Percentiles rank a stretch among this genome's conserved stretches.
Evolutionary conservation across 2,113 vertebrate genomes (phyloP).

Genomic region (Pteropus alecto): DNA sequence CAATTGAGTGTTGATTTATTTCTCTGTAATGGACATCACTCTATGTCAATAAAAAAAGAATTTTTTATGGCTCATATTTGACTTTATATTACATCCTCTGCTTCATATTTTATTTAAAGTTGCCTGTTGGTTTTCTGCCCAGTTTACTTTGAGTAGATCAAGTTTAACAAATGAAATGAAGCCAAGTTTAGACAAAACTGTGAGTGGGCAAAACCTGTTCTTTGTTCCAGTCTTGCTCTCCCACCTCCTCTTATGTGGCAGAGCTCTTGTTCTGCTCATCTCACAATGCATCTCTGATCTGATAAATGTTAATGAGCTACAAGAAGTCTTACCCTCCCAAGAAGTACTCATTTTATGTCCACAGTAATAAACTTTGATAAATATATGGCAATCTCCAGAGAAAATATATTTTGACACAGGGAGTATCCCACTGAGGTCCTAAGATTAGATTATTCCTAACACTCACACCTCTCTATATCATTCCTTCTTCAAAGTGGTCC

Average conservation of each 20-base stretch:
- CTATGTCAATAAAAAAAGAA: not conserved
- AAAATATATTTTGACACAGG: not conserved
- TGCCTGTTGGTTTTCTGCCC: not conserved
- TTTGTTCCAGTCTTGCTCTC: too few relatives aligned
- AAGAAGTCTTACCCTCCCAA: not conserved
- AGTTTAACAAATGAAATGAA: not conserved
- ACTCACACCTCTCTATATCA: not conserved
- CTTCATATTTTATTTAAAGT: not conserved
- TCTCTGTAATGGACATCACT: not conserved
- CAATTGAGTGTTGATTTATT: not conserved
- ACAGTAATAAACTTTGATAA: not conserved
- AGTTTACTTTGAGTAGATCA: not conserved
- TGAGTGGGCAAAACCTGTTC: not conserved
- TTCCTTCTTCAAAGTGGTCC: not conserved
- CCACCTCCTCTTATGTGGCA: rapidly evolving
- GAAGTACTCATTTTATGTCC: not conserved
- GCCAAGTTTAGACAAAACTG: not conserved
- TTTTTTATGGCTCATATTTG: not conserved
- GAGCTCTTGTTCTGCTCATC: not conserved
- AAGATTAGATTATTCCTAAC: not conserved
- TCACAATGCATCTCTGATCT: not conserved
- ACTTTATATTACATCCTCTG: not conserved
- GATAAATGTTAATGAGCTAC: not conserved
- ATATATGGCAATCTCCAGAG: not conserved
- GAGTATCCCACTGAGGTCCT: not conserved